Evolutionary conservation across 2,797 vertebrate species (phyloP).

Genomic region (Psittacula echo): DNA sequence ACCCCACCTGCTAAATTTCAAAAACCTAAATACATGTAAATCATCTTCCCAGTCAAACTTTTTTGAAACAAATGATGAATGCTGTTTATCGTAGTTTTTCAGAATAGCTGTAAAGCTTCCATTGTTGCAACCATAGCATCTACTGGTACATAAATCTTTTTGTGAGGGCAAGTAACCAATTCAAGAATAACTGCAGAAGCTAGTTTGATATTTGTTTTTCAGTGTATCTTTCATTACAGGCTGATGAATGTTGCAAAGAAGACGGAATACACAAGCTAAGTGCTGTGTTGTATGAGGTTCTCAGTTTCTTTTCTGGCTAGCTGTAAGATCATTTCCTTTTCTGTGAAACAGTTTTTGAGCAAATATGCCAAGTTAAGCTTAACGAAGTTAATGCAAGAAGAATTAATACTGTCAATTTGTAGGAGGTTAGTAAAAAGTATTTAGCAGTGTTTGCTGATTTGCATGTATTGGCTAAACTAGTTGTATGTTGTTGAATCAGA

Average conservation of each 20-base stretch:
- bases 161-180: background rate
- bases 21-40: constrained; percentile 6
- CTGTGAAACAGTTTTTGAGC: background rate
- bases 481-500: background rate
- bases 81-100: constrained; percentile 4
- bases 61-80: background rate
- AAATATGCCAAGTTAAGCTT: background rate
- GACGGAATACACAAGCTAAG: background rate
- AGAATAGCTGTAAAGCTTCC: background rate
- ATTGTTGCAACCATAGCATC: background rate
- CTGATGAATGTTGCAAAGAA: background rate
- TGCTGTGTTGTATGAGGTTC: background rate
- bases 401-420: background rate
- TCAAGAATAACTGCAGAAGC: background rate
- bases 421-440: background rate
- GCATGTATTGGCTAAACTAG: background rate
- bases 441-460: background rate
- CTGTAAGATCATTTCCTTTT: background rate
- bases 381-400: background rate
- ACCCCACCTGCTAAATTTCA: background rate
- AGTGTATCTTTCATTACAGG: background rate
- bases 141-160: constrained; percentile 11
- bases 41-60: background rate
- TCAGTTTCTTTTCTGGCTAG: background rate
- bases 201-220: background rate